A percentile compares a stretch with the other conserved stretches of the same genome.
These are phyloP conservation scores for Streptopelia turtur DNA, from an alignment of 2,797 vertebrate genomes.

Conservation along the genomic window DNA sequence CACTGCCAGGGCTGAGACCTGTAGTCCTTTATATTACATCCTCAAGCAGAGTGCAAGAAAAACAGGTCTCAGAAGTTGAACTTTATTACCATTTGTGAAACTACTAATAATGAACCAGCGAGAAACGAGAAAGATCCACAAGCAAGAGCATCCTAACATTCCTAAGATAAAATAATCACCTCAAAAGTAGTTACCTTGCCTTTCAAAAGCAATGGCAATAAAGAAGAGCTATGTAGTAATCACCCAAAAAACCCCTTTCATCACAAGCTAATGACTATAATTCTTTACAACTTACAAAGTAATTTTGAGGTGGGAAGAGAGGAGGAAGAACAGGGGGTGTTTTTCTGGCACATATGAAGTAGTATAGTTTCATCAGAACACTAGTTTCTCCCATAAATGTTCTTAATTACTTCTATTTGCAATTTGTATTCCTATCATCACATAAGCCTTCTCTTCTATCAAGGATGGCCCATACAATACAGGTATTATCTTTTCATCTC, in stretches of 20 bases:
- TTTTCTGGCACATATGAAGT: background rate
- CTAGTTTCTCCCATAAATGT: background rate
- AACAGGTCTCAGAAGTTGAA: background rate
- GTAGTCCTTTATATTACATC: background rate
- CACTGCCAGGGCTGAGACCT: background rate
- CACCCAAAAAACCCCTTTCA: background rate
- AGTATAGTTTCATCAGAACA: background rate
- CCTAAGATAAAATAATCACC: background rate
- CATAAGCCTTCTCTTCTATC: background rate
- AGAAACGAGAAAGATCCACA: background rate
- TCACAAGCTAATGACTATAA: background rate
- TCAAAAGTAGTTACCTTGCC: background rate
- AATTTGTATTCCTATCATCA: background rate
- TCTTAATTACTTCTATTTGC: background rate
- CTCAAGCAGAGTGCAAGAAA: background rate
- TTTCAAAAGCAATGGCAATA: background rate
- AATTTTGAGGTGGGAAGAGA: background rate
- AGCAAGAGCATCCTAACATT: background rate
- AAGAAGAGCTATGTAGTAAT: background rate
- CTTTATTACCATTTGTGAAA: background rate
- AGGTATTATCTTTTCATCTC: background rate
- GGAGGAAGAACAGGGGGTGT: background rate
- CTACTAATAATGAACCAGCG: background rate
- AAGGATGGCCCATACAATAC: background rate
- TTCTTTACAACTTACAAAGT: background rate